Evolutionary conservation across 2,797 vertebrate species (phyloP).

Genomic region (Anableps anableps): DNA sequence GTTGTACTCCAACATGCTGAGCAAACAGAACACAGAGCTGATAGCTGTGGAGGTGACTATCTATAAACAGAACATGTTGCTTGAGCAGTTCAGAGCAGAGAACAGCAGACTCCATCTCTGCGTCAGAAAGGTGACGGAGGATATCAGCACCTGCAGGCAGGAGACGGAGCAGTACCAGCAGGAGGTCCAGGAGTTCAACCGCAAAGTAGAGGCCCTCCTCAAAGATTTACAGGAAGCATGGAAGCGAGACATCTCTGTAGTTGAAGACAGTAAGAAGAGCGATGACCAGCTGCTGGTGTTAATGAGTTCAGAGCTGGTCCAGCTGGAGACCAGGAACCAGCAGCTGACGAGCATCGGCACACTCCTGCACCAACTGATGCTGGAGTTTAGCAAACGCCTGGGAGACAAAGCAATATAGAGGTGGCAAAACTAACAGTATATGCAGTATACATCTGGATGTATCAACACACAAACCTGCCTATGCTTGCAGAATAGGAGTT

Average conservation of each 20-base stretch:
- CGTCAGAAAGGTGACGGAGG: slow-evolving; percentile 63
- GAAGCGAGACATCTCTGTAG: slow-evolving; percentile 23
- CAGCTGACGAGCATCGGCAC: slow-evolving; percentile 17
- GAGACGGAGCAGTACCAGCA: slow-evolving; percentile 36
- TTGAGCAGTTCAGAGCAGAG: slow-evolving; percentile 71
- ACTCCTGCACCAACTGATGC: slow-evolving; percentile 41
- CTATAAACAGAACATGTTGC: slow-evolving; percentile 54
- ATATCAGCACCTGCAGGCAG: slow-evolving; percentile 13
- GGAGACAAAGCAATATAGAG: slow-evolving; percentile 25
- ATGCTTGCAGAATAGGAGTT: neutral
- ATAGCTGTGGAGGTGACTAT: slow-evolving; percentile 56
- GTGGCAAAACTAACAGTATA: neutral
- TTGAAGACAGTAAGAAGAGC: slow-evolving; percentile 13
- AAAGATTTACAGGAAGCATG: slow-evolving; percentile 49
- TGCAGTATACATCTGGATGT: neutral
- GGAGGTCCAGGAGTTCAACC: slow-evolving; percentile 31
- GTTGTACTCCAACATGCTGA: slow-evolving; percentile 27
- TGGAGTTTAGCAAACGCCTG: slow-evolving; percentile 56
- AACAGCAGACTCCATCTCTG: slow-evolving; percentile 74
- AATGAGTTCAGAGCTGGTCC: neutral
- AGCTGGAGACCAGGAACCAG: slow-evolving; percentile 32
- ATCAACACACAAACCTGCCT: neutral
- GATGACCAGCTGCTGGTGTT: slow-evolving; percentile 18
- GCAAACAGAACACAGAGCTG: slow-evolving; percentile 53
- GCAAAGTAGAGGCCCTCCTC: slow-evolving; percentile 22